Evolutionary conservation across 2,797 vertebrate genomes (phyloP).

Genomic region (Pipistrellus pipistrellus): DNA sequence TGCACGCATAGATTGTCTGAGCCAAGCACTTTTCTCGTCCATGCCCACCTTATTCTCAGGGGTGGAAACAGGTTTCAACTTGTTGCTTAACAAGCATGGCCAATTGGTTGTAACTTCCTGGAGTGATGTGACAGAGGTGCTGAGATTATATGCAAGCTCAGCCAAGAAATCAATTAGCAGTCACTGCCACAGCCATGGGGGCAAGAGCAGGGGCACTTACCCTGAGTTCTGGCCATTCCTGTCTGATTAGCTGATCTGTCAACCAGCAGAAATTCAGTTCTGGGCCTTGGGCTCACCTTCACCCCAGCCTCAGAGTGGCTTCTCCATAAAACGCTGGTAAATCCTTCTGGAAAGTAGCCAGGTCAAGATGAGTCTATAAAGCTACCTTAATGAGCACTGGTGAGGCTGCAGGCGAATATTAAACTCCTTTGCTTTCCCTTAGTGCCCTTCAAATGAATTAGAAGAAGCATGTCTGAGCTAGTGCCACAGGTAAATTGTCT

Average conservation of each 20-base stretch:
- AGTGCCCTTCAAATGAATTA: slow-evolving; percentile 77
- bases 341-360: slow-evolving; percentile 60
- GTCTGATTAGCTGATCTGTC: background rate
- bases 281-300: background rate
- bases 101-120: slow-evolving; percentile 10
- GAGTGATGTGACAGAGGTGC: background rate
- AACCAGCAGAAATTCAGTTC: slow-evolving; percentile 28
- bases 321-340: slow-evolving; percentile 43
- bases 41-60: background rate
- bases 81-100: background rate
- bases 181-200: background rate
- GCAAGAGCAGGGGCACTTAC: background rate
- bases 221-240: background rate
- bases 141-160: background rate
- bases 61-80: background rate
- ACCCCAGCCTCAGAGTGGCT: background rate
- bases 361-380: slow-evolving; percentile 58
- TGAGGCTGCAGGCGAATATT: slow-evolving; percentile 35
- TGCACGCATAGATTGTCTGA: background rate
- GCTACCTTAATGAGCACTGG: slow-evolving; percentile 23
- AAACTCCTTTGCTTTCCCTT: slow-evolving; percentile 52
- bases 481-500: slow-evolving; percentile 77
- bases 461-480: slow-evolving; percentile 72
- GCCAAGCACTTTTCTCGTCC: background rate
- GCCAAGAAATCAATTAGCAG: slow-evolving; percentile 52